phyloP scores from a whole-genome alignment of 2,888 invertebrate genomes.

The Leucophenga montana region DNA sequence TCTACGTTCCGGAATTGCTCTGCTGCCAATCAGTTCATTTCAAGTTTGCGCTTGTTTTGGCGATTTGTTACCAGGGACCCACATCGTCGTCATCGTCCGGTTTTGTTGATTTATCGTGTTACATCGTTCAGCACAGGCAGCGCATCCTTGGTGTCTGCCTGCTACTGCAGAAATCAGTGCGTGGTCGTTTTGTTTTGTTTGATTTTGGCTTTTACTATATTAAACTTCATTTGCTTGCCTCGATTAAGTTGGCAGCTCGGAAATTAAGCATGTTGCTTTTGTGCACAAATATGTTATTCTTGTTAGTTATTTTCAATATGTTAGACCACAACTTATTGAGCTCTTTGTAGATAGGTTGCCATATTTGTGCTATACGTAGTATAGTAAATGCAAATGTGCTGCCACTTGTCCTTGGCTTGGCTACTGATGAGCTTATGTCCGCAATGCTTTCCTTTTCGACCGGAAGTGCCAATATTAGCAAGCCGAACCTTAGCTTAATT shows the following conservation, averaged over 20 bases:
- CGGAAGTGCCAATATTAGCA: constrained; percentile 59
- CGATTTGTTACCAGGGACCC: not conserved
- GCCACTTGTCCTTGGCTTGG: not conserved
- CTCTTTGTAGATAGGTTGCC: not conserved
- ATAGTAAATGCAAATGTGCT: constrained; percentile 8
- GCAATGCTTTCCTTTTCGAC: too few species aligned
- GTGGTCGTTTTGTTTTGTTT: constrained; percentile 6
- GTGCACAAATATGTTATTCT: not conserved
- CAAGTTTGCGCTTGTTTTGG: not conserved
- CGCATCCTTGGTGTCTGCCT: not conserved
- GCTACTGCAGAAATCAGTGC: not conserved
- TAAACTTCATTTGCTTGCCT: not conserved
- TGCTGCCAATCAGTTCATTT: constrained; percentile 8
- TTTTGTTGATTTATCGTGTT: constrained; percentile 14
- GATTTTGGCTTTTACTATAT: not conserved
- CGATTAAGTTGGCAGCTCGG: not conserved
- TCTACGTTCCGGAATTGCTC: not conserved
- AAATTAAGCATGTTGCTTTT: constrained; percentile 11
- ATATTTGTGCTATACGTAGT: too few species aligned
- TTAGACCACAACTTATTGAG: constrained; percentile 18
- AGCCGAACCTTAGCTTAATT: constrained; percentile 57
- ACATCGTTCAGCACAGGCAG: too few species aligned
- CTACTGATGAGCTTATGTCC: not conserved
- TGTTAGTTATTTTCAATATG: constrained; percentile 16
- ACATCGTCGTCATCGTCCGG: not conserved